A percentile compares a stretch with the other conserved stretches of the same genome.
Conservation (phyloP, 2,113 vertebrate species). For the Pogona vitticeps region DNA sequence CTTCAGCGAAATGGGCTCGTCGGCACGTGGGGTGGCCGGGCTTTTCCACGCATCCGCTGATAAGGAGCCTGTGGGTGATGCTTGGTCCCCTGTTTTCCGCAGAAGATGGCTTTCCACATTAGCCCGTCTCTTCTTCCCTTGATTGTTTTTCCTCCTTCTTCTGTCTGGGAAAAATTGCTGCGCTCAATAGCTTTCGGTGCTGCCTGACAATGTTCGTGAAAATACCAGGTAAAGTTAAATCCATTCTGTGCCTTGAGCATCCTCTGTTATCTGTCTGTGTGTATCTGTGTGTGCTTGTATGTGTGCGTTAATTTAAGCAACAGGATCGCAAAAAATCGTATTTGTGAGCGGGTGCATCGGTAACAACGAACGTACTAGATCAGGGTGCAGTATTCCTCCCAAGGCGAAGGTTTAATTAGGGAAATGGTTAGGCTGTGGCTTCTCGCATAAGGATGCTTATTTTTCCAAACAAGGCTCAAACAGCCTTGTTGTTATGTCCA, state of each 20-base stretch:
- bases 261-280: no score
- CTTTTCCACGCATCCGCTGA: background rate
- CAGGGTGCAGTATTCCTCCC: no score
- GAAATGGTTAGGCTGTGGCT: background rate
- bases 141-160: accelerated
- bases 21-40: background rate
- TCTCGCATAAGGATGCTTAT: background rate
- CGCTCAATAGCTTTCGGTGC: background rate
- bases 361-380: no score
- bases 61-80: background rate
- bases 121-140: background rate
- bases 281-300: no score
- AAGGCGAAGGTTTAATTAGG: no score
- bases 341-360: no score
- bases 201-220: background rate
- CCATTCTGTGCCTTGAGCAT: accelerated
- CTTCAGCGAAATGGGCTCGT: background rate
- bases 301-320: no score
- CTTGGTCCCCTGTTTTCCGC: background rate
- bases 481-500: constrained; percentile 47
- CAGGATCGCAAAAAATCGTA: no score
- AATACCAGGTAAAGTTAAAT: constrained; percentile 29
- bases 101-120: background rate
- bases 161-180: accelerated
- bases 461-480: background rate